Percentiles rank a stretch among this genome's conserved stretches.
Conservation (phyloP, 2,888 invertebrate species). For the Dicyrtoma fusca region DNA sequence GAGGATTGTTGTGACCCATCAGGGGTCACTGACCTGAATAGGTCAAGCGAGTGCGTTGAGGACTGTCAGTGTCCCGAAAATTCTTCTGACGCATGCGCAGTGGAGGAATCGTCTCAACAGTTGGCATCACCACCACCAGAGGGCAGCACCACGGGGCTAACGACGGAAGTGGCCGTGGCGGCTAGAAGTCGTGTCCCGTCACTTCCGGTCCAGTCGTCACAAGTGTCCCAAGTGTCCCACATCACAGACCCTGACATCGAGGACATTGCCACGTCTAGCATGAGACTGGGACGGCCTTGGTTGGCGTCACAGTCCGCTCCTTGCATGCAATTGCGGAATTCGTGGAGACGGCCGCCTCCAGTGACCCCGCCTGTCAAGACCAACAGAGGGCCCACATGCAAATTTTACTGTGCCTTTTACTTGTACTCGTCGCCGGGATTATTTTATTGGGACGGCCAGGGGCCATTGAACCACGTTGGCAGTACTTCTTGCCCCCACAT, state of each 20-base stretch:
- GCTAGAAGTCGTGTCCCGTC: too few species aligned
- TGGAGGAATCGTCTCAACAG: not conserved
- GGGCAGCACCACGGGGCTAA: conserved; percentile 2
- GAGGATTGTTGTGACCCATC: not conserved
- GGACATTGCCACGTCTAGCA: conserved; percentile 42
- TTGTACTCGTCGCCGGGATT: conserved; percentile 76
- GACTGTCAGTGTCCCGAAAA: not conserved
- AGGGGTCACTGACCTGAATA: not conserved
- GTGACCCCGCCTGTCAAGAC: conserved; percentile 51
- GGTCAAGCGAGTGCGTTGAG: not conserved
- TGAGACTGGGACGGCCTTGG: conserved; percentile 50
- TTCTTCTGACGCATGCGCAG: not conserved
- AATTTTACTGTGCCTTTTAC: conserved; percentile 75
- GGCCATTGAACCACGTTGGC: conserved; percentile 48
- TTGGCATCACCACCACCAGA: not conserved
- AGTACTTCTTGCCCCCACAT: conserved; percentile 54
- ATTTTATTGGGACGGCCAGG: conserved; percentile 66
- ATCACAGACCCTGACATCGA: conserved; percentile 39
- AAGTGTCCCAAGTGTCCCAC: too few species aligned
- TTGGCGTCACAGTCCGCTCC: conserved; percentile 47
- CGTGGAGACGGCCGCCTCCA: conserved; percentile 51
- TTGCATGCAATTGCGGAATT: conserved; percentile 53
- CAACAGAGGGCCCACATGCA: conserved; percentile 65
- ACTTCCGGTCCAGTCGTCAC: too few species aligned
- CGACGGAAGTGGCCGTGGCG: not conserved